Conservation (phyloP, 1,140 invertebrate genomes). For the Brachionus koreanus region DNA sequence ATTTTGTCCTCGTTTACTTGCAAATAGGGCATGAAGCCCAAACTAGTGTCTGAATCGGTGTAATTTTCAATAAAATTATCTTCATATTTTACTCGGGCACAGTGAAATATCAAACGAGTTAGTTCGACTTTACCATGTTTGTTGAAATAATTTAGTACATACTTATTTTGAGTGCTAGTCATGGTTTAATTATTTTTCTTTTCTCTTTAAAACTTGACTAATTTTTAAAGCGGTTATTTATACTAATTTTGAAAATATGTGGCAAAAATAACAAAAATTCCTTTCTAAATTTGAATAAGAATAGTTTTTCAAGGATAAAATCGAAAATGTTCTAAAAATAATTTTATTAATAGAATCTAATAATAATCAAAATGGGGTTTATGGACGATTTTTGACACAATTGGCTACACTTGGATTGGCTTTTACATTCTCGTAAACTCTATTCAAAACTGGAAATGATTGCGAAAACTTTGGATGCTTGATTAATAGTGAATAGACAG, state of each 20-base stretch:
- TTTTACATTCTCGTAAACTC: neutral
- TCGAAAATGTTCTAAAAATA: constrained; percentile 16
- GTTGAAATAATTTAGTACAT: constrained; percentile 40
- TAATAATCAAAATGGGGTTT: constrained; percentile 35
- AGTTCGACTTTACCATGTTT: constrained; percentile 44
- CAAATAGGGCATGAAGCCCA: constrained; percentile 25
- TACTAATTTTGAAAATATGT: neutral
- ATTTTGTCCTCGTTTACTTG: constrained; percentile 31
- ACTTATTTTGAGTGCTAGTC: constrained; percentile 3
- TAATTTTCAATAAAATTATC: constrained; percentile 47
- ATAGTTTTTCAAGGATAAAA: constrained; percentile 28
- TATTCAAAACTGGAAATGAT: neutral
- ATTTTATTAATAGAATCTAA: neutral
- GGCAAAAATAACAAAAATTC: constrained; percentile 5
- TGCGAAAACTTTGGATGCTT: constrained; percentile 1
- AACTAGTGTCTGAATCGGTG: constrained; percentile 28
- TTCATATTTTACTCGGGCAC: constrained; percentile 46
- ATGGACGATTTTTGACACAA: neutral
- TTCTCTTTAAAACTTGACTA: neutral
- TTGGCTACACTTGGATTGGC: neutral
- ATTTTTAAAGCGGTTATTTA: neutral
- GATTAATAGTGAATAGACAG: neutral
- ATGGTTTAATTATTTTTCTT: neutral
- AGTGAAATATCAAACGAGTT: constrained; percentile 47
- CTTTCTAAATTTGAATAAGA: constrained; percentile 18